Conservation (phyloP, 64 coral and sea anemone genomes). For the Trachythela sp. region DNA sequence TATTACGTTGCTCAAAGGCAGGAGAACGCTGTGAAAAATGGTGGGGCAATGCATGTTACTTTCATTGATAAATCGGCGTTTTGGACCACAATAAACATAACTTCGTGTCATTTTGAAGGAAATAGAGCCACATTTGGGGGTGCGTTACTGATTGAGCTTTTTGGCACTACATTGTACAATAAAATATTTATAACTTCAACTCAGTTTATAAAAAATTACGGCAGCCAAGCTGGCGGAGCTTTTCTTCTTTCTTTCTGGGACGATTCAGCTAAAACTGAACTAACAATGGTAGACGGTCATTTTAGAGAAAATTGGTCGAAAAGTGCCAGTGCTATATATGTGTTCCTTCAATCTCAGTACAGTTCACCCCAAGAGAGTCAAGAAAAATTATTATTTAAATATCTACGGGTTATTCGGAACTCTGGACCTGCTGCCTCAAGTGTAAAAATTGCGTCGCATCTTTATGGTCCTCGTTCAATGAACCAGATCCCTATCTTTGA, state of each 20-base stretch:
- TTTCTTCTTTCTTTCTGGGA: neutral
- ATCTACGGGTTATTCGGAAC: neutral
- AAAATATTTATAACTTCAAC: neutral
- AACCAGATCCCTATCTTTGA: neutral
- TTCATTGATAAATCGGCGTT: neutral
- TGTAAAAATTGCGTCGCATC: neutral
- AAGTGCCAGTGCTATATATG: neutral
- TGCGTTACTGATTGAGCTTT: neutral
- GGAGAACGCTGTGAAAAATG: neutral
- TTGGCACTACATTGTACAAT: neutral
- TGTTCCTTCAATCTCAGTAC: neutral
- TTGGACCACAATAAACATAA: neutral
- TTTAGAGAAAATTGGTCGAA: neutral
- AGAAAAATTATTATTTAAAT: neutral
- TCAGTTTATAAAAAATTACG: neutral
- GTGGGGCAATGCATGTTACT: neutral
- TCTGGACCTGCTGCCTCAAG: neutral
- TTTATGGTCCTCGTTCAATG: neutral
- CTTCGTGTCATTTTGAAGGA: neutral
- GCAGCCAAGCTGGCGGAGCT: neutral
- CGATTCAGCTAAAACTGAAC: neutral
- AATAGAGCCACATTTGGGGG: neutral
- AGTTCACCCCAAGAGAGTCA: neutral
- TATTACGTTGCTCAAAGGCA: neutral
- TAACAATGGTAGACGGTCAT: neutral